Evolutionary conservation across 1,140 invertebrate species (phyloP), one percentile per base, ranked within the genome.

Genomic region (Ceratina calcarata): DNA sequence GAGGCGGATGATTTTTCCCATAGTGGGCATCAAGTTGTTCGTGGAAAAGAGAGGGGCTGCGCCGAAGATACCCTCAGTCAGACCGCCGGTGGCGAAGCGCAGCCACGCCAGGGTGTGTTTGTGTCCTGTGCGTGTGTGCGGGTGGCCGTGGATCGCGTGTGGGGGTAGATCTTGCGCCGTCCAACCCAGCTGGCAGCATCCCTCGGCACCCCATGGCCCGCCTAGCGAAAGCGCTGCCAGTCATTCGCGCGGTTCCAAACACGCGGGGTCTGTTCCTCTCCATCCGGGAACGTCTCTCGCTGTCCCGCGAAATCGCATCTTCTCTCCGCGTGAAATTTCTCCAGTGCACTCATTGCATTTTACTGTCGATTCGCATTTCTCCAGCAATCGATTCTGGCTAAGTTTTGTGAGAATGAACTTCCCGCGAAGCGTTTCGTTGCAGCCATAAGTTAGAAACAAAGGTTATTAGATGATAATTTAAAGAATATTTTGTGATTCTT

Each of bases 151-250:
- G 82, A 78, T 66, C 58, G 64, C 62, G 81, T 67, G 89, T 83
- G 88, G 89, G 89, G 90, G 88, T 88, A 90, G 91, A 92, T 92
- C 89, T 92, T 92, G 91, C 91, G 91, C 91, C 81, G 89, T 92
- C 89, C 88, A 87, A 86, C 77, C 88, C 78, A 91, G 89, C 89
- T 90, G 86, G 88, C 91, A 92, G 91, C 91, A 92, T 92, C 91
- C 91, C 91, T 90, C 89, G 74, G 86, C 82, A 75, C 62, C 78
- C 80, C 58, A 64, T 82, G 75, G 76, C 76, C 87, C 57, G 85
- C 80, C 84, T 76, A 88, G 85, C 86, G 80, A 87, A 86, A 85
- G 68, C 84, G 71, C 78, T 76, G 89, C 68, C 91, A 92, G 91
- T 92, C 90, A 92, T 87, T 92, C 90, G 91, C 90, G 91, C 85